Conservation (phyloP, 2,113 vertebrate species). For the Paramormyrops kingsleyae region DNA sequence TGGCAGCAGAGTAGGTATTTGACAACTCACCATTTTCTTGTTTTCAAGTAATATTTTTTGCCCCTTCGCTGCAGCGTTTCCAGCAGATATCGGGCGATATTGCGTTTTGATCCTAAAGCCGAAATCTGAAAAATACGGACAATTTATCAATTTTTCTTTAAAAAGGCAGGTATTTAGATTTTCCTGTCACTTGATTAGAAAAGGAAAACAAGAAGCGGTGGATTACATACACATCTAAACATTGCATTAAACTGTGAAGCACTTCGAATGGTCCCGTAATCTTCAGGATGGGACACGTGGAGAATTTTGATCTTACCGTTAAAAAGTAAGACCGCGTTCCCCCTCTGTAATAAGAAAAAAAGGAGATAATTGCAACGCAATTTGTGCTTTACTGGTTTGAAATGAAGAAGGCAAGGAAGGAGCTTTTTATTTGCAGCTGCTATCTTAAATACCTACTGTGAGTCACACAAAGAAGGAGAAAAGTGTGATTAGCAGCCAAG, state of each 20-base stretch:
- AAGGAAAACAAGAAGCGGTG: constrained; percentile 18
- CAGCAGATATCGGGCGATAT: constrained; percentile 33
- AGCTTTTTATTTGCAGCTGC: constrained; percentile 52
- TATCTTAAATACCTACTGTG: constrained; percentile 62
- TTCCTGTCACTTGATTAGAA: constrained; percentile 44
- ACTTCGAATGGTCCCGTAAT: constrained; percentile 53
- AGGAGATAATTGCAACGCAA: constrained; percentile 35
- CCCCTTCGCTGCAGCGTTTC: constrained; percentile 44
- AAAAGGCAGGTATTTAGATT: constrained; percentile 45
- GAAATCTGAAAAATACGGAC: constrained; percentile 49
- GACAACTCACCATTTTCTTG: constrained; percentile 70
- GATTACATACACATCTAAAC: neutral
- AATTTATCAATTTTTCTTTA: constrained; percentile 45
- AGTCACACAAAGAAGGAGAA: constrained; percentile 49
- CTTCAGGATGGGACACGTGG: constrained; percentile 45
- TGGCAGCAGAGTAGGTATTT: constrained; percentile 59
- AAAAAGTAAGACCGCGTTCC: constrained; percentile 42
- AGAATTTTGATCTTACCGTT: constrained; percentile 60
- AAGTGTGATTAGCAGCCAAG: constrained; percentile 57
- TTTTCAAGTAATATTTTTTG: constrained; percentile 44
- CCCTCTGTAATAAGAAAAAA: constrained; percentile 40
- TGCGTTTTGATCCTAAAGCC: constrained; percentile 46
- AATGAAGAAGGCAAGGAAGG: constrained; percentile 45
- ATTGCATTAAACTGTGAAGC: constrained; percentile 17
- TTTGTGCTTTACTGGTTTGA: constrained; percentile 44